Evolutionary conservation across 2,888 invertebrate species (phyloP), one percentile per base, ranked within the genome.

Genomic region (Neoaliturus tenellus): DNA sequence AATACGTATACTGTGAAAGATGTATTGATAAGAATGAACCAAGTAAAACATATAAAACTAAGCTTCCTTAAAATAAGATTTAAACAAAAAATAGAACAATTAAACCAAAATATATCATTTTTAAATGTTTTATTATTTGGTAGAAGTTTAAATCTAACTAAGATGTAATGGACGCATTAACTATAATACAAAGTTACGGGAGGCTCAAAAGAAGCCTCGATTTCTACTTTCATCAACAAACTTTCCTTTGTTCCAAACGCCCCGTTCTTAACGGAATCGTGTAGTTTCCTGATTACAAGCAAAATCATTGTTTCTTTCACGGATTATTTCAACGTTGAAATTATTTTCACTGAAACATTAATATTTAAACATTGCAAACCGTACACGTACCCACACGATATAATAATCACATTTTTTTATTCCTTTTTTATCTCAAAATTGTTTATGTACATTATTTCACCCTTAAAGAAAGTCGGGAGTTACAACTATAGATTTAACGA

Each of bases 191-290:
- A 62, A 62, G 62, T 62, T 62, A 8, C 31, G 31, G 28, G 28
- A 62, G 62, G 31, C 62, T 62, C 62, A 62, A 62, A 62, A 62
- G 62, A 62, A 62, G 31, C 62, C 62, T 62, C 62, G 62, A 62
- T 62, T 62, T 62, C 62, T 62, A 62, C 62, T 62, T 62, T 62
- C 62, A 62, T 62, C 62, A 62, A 62, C 62, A 62, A 62, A 62
- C 28, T 62, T 62, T 62, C 62, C 62, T 62, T 62, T 62, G 62
- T 62, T 51, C 62, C 17, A 62, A 62, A 8, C 62, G 10, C 31
- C 62, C 55, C 62, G 62, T 31, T 31, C 23, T 62, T 31, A 28
- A 31, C 62, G 14, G 62, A 62, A 62, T 62, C 62, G 62, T 62
- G 62, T 62, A 62, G 4, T 62, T 62, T 62, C 31, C 28, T 62